Conservation (phyloP, 1,140 invertebrate genomes). For the Drosophila micromelanica region DNA sequence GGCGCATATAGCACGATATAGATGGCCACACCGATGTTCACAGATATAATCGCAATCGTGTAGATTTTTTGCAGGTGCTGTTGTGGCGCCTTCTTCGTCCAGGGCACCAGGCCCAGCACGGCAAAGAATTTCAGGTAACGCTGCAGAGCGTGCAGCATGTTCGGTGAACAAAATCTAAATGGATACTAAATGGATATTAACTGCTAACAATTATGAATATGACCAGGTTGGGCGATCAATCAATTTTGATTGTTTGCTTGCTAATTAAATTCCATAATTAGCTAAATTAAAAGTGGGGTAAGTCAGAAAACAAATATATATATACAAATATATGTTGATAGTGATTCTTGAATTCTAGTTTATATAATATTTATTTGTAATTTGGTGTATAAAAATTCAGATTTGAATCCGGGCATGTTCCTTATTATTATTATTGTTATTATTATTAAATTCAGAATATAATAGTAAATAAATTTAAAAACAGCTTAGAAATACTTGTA, state of each 20-base stretch:
- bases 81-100: slow-evolving; percentile 6
- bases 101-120: slow-evolving; percentile 60
- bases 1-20: slow-evolving; percentile 5
- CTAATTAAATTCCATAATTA: slow-evolving; percentile 35
- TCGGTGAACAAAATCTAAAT: not conserved
- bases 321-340: not conserved
- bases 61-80: slow-evolving; percentile 48
- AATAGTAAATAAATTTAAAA: too few relatives aligned
- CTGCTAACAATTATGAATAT: not conserved
- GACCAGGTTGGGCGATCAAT: not conserved
- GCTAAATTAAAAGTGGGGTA: not conserved
- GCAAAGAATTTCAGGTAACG: slow-evolving; percentile 63
- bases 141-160: slow-evolving; percentile 59
- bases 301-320: not conserved
- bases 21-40: slow-evolving; percentile 27
- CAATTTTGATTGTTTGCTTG: not conserved
- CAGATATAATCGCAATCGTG: slow-evolving; percentile 27
- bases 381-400: too few relatives aligned
- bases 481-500: too few relatives aligned
- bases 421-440: too few relatives aligned
- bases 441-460: too few relatives aligned
- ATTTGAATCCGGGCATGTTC: too few relatives aligned
- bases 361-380: too few relatives aligned
- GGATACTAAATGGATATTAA: not conserved
- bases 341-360: too few relatives aligned